Base-by-base conservation (phyloP, 1,140 invertebrate genomes). In the Dinoponera quadriceps region DNA sequence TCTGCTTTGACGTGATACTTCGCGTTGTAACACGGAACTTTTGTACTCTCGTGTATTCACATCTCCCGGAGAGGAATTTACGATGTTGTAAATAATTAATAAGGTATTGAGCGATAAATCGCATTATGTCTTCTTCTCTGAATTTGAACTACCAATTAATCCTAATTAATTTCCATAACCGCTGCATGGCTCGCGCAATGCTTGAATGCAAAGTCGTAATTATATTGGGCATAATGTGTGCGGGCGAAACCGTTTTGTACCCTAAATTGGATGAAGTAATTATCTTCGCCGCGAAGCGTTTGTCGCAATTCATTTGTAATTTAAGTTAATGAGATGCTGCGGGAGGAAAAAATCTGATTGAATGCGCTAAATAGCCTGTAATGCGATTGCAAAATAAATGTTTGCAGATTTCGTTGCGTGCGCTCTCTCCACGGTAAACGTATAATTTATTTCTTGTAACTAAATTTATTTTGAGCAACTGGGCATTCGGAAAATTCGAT, bases 241-340 rank as follows among this genome's bases (percentile, higher is more conserved):
- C 5, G 13, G 25, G 44, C 44, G 4, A 66, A 11, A 65, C n/a
- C 11, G 18, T 78, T 68, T 68, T 69, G 62, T 55, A 55, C 38
- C 55, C 51, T 27, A 69, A 78, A 78, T 69, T 69, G 13, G 54
- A 57, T 78, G 57, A 78, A 78, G 33, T 78, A 69, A 69, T 78
- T 78, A 78, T 57, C 18, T 55, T 78, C 14, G 22, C n/a, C 33
- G 38, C 33, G n/a, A 57, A 78, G 69, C 75, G 14, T 69, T 57
- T 57, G 18, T 44, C 13, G 22, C 13, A 57, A 69, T 57, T 44
- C 0, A 68, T 78, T 55, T 54, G 22, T 54, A 78, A 78, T 78
- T 77, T 78, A 55, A 68, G 13, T 38, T 68, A 78, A 68, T 55
- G 49, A 68, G 51, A 57, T 14, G 22, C 4, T 2, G 38, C 38